Evolutionary conservation across 2,113 vertebrate species (phyloP), one percentile per base, ranked within the genome.

Genomic region (Notothenia coriiceps): DNA sequence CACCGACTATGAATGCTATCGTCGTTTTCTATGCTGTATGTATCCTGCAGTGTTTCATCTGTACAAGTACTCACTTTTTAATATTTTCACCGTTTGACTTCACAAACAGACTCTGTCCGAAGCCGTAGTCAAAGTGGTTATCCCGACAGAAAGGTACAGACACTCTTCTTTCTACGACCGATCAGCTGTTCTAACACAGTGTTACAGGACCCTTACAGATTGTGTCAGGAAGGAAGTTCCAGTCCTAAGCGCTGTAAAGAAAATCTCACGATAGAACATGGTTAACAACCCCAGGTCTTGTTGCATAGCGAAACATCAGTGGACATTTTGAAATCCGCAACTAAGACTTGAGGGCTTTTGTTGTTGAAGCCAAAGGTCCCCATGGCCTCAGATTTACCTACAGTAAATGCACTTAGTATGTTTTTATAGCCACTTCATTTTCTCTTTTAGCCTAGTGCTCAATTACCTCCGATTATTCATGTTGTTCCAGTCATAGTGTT

Each of bases 81-180:
- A 94, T 95, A 93, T 92, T 91, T 91, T 94, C 85, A 95, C 94
- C 92, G 93, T 95, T 94, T 95, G 94, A 94, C 94, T 94, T 95
- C 93, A 94, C 91, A 92, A 95, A 95, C 95, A 96, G 95, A 96
- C 91, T 96, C 94, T 96, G 94, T 95, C 95, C 92, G 95, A 96
- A 93, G 95, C 95, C 89, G 90, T 95, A 93, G 95, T 96, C 94
- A 96, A 95, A 95, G 95, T 96, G 95, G 95, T 96, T 94, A 95
- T 96, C 94, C 95, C 95, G 83, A 94, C 94, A 77, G 95, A 96
- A 94, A 95, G 95, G 95, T 96, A 96, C 93, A 93, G 92, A 95
- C 94, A 94, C 93, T 93, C 89, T 93, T 90, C 89, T 86, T 92
- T 77, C 92, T 93, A 92, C 85, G 85, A 89, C 90, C 92, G 86